Evolutionary conservation across 2,888 invertebrate species (phyloP), one percentile per base, ranked within the genome.

Genomic region (Serrognathus titanus): DNA sequence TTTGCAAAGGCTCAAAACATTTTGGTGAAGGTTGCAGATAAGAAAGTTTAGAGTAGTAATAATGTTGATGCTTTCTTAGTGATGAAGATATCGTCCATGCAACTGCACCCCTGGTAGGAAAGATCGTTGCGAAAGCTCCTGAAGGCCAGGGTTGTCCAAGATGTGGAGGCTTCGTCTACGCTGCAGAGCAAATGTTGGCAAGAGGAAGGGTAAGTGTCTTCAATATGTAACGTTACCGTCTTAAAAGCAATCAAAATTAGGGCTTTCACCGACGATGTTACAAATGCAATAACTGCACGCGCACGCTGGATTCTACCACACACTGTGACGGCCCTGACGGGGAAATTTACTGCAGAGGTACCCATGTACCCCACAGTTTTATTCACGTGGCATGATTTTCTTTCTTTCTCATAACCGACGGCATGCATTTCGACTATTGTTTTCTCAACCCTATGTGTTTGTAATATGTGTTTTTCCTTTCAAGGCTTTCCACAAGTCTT

Each of bases 321-420:
- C 91, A 92, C 81, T 93, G 92, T 82, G 94, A 94, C 80, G 95
- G 94, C 74, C 93, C 94, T 75, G 93, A 95, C 81, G 87, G 83
- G 79, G 89, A 92, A 73, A 88, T 95, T 75, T 95, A 93, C 81
- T 96, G 95, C 83, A 87, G 89, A 89, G 91, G 92, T 93, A 89
- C 24, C 9, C n/a, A 43, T n/a, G 43, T 43, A 16, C 43, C 40
- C 40, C 40, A 12, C 16, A n/a, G 8, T 50, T 7, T 7, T 1
- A 40, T 5, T 40, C 10, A 43, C 20, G 43, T 43, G 9, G 12
- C 43, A 11, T 43, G 43, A 43, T 13, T 31, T 31, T 31, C 40
- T 35, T 38, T 36, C 50, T 54, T 24, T 52, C 40, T 36, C 41
- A 31, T 45, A 52, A 45, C 40, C 48, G 47, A 20, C 12, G 13